These are phyloP conservation scores for Eupithecia tripunctaria DNA, from an alignment of 2,888 invertebrate genomes.

Conservation along the genomic window DNA sequence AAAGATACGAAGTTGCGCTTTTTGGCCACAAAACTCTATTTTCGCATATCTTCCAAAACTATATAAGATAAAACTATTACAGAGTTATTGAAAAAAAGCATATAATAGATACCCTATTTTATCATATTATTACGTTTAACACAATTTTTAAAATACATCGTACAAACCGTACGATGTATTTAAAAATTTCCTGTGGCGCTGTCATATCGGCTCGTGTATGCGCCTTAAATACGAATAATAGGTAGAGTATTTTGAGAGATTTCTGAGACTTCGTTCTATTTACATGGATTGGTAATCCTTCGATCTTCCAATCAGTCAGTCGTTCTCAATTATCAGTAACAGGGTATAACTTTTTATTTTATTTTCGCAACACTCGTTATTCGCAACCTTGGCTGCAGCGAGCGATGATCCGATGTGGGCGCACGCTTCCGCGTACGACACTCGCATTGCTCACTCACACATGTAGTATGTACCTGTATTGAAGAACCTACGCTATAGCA, in stretches of 20 bases:
- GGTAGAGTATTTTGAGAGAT: background rate
- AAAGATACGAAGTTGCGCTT: too few relatives aligned
- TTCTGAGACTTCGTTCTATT: background rate
- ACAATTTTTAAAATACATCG: too few relatives aligned
- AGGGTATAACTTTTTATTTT: background rate
- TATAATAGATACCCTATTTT: too few relatives aligned
- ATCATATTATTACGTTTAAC: too few relatives aligned
- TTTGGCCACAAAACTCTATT: too few relatives aligned
- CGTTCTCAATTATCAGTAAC: background rate
- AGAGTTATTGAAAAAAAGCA: too few relatives aligned
- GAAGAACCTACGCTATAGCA: background rate
- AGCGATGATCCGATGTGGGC: constrained; percentile 30
- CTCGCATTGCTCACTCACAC: constrained; percentile 1
- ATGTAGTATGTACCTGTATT: background rate
- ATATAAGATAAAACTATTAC: too few relatives aligned
- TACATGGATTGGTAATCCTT: background rate
- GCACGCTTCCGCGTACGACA: constrained; percentile 54
- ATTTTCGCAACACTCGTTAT: background rate
- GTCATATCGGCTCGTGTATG: too few relatives aligned
- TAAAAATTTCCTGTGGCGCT: too few relatives aligned
- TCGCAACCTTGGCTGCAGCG: constrained; percentile 24
- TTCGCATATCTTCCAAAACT: too few relatives aligned
- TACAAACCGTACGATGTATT: too few relatives aligned
- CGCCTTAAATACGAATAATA: background rate
- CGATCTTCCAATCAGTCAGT: background rate